Evolutionary conservation across 2,113 vertebrate species (phyloP), one percentile per base, ranked within the genome.

Genomic region (Thamnaconus septentrionalis): DNA sequence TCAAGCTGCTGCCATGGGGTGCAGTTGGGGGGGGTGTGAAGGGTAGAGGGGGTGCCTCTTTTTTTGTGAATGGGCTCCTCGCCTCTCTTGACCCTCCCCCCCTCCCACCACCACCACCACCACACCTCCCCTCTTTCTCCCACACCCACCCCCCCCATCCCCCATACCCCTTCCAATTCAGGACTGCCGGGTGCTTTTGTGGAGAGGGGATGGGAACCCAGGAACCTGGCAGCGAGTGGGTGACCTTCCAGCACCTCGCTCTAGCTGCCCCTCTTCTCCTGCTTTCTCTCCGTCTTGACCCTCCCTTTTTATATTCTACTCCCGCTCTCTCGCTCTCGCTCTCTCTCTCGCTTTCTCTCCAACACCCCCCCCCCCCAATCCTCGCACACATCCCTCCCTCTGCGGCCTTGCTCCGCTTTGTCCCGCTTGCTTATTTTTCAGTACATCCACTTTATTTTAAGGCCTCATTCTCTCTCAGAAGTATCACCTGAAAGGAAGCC

Each of bases 21-120:
- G 75, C 60, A 66, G 70, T 76, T 73, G 67, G 70, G 74, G 79
- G 79, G 76, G 85, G 69, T 83, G 69, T 79, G 76, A 82, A 63
- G 18, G 48, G 55, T 47, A 61, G 68, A 77, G 76, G 66, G 5
- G 56, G 66, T 56, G 54, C 59, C 55, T 81, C 85, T 90, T 92
- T 81, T 86, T 90, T 92, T 92, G 87, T 93, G 91, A 93, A 93
- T 93, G 89, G 79, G 80, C 70, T 75, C 84, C 87, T 86, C 74
- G 78, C 81, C 88, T 91, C 88, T 88, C 78, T 87, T 88, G 80
- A 83, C 75, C 85, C 85, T 68, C 64, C 59, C 69, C 66, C 61
- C 56, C 71, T 7, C 4, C 44, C 4, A 5, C 7, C 18, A 31
- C 18, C 18, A 31, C 18, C 18, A 31, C 18, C 18, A 31, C 18